These are phyloP conservation scores for Sander lucioperca DNA, from an alignment of 2,113 vertebrate genomes.

Conservation along the genomic window DNA sequence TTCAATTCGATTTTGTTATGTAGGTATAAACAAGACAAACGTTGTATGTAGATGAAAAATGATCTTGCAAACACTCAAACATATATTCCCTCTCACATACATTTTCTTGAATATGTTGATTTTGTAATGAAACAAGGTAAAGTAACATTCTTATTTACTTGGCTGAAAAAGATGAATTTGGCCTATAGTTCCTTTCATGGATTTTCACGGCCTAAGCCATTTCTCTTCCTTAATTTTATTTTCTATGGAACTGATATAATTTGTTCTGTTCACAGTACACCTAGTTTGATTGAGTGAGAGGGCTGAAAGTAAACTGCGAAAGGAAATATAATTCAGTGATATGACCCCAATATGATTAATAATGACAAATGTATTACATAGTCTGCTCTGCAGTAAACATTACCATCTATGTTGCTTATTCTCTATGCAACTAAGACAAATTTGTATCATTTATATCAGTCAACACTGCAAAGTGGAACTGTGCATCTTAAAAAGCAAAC, in stretches of 20 bases:
- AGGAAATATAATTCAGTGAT: background rate
- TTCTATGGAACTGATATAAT: background rate
- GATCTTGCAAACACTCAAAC: too few species aligned
- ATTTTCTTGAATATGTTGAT: too few species aligned
- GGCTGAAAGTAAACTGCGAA: background rate
- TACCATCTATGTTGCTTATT: background rate
- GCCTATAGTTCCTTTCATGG: too few species aligned
- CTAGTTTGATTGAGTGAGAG: background rate
- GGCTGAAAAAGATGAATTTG: too few species aligned
- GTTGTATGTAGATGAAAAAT: too few species aligned
- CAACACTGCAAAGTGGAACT: background rate
- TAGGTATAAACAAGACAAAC: too few species aligned
- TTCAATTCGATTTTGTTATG: too few species aligned
- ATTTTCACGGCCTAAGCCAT: background rate
- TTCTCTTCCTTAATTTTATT: background rate
- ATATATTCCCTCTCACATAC: too few species aligned
- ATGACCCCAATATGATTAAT: constrained; percentile 8
- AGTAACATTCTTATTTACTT: too few species aligned
- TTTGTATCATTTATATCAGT: constrained; percentile 14
- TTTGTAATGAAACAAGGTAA: too few species aligned
- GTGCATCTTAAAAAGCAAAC: background rate
- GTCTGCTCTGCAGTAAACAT: background rate
- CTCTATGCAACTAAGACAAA: constrained; percentile 30
- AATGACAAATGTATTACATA: constrained; percentile 31
- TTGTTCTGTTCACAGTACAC: background rate